A percentile compares a stretch with the other conserved stretches of the same genome.
Conservation (phyloP, 1,140 invertebrate genomes). For the Metaphire vulgaris region DNA sequence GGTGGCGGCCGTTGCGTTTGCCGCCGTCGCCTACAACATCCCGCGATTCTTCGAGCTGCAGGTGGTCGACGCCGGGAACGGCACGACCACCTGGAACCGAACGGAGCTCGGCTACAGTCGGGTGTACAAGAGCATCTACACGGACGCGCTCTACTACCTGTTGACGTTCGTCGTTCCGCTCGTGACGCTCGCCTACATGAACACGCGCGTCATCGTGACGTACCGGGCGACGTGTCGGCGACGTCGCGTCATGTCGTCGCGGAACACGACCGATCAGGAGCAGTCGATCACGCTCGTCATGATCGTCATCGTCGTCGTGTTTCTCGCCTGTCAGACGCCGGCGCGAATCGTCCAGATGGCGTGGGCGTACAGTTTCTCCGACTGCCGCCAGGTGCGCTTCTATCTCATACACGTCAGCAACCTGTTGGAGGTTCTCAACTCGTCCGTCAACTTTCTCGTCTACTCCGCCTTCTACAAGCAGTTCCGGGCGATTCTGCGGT, state of each 20-base stretch:
- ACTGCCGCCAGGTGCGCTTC: constrained; percentile 17
- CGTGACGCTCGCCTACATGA: constrained; percentile 21
- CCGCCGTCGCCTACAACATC: constrained; percentile 17
- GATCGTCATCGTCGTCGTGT: constrained; percentile 25
- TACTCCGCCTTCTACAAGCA: constrained; percentile 22
- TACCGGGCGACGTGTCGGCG: constrained; percentile 17
- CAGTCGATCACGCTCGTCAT: constrained; percentile 27
- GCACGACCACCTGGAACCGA: constrained; percentile 10
- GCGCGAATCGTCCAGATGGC: constrained; percentile 23
- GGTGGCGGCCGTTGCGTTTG: not conserved
- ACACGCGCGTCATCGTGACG: constrained; percentile 22
- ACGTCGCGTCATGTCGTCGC: constrained; percentile 12
- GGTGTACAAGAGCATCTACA: constrained; percentile 19
- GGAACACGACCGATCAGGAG: constrained; percentile 9
- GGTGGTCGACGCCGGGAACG: not conserved
- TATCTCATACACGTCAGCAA: constrained; percentile 28
- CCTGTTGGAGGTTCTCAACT: constrained; percentile 25
- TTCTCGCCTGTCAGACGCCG: constrained; percentile 24
- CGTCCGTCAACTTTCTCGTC: constrained; percentile 27
- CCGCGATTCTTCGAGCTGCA: constrained; percentile 24
- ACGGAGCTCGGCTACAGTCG: constrained; percentile 5
- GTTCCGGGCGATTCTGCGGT: constrained; percentile 19
- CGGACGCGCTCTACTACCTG: constrained; percentile 23
- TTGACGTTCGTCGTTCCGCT: constrained; percentile 27
- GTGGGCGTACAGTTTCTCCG: constrained; percentile 19